Conservation (phyloP, 1,140 invertebrate species). For the Ladona fulva region DNA sequence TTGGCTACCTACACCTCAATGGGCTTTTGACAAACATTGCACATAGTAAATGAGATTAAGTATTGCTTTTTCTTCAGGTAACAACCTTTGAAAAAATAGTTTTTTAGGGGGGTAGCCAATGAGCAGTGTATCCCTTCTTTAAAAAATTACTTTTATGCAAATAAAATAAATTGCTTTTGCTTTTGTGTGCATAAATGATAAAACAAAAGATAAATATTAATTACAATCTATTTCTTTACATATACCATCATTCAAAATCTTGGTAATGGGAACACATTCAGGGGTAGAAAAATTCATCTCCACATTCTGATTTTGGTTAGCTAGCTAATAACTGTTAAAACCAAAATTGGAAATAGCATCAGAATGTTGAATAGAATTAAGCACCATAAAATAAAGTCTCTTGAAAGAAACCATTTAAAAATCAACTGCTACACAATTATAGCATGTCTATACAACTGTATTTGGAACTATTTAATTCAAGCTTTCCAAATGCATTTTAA, state of each 20-base stretch:
- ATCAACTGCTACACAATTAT: conserved; percentile 6
- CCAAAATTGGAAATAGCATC: conserved; percentile 18
- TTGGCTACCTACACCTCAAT: conserved; percentile 8
- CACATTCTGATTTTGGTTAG: neutral
- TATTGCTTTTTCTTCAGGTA: conserved; percentile 57
- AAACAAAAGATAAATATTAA: conserved; percentile 16
- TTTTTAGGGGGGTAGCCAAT: conserved; percentile 31
- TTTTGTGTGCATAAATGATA: conserved; percentile 16
- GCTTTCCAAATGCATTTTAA: conserved; percentile 10
- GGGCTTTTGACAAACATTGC: conserved; percentile 4
- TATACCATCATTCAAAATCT: neutral
- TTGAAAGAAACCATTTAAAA: neutral
- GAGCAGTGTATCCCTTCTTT: conserved; percentile 12
- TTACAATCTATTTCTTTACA: conserved; percentile 3
- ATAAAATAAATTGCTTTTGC: conserved; percentile 16
- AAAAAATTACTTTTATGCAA: conserved; percentile 16
- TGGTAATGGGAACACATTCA: conserved; percentile 1
- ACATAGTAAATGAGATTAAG: conserved; percentile 35
- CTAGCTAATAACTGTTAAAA: conserved; percentile 6
- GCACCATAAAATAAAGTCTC: conserved; percentile 18
- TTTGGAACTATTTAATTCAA: neutral
- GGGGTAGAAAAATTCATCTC: conserved; percentile 11
- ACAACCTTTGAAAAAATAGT: conserved; percentile 50
- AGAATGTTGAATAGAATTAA: conserved; percentile 15
- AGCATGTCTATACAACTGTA: conserved; percentile 1